Evolutionary conservation across 2,888 invertebrate genomes (phyloP).

Genomic region (Brachynemurus nebulosus): DNA sequence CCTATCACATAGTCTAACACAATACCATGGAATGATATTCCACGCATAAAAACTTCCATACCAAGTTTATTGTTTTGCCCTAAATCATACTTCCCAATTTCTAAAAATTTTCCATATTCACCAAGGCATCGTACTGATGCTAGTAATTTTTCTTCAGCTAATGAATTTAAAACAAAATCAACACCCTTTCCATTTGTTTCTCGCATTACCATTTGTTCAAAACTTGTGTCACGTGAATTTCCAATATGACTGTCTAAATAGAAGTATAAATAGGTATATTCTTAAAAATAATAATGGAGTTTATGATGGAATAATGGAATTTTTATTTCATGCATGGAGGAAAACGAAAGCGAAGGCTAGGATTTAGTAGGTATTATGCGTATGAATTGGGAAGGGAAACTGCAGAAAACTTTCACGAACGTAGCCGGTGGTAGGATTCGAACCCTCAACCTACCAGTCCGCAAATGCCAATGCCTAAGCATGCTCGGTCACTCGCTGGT

Average conservation of each 20-base stretch:
- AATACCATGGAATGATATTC: constrained; percentile 63
- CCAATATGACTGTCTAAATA: constrained; percentile 52
- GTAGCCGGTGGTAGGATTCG: too few species aligned
- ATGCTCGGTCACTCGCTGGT: too few species aligned
- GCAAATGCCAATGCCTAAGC: too few species aligned
- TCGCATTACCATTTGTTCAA: constrained; percentile 70
- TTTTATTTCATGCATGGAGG: too few species aligned
- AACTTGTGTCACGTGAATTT: constrained; percentile 73
- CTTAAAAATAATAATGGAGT: too few species aligned
- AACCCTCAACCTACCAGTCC: not conserved
- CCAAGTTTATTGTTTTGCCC: constrained; percentile 47
- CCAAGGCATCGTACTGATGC: constrained; percentile 50
- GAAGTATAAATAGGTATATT: not conserved
- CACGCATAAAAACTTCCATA: constrained; percentile 53
- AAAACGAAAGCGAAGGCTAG: too few species aligned
- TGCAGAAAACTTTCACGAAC: too few species aligned
- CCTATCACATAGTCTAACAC: constrained; percentile 57
- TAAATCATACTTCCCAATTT: constrained; percentile 78
- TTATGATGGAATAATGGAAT: too few species aligned
- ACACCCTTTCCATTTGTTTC: constrained; percentile 79
- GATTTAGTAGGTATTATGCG: too few species aligned
- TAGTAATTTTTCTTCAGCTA: constrained; percentile 81
- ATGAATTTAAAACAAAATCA: constrained; percentile 79
- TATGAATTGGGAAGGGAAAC: too few species aligned
- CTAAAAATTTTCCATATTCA: constrained; percentile 54